A percentile compares a stretch with the other conserved stretches of the same genome.
These are phyloP conservation scores for Pempheris klunzingeri DNA, from an alignment of 2,797 vertebrate species.

Conservation along the genomic window DNA sequence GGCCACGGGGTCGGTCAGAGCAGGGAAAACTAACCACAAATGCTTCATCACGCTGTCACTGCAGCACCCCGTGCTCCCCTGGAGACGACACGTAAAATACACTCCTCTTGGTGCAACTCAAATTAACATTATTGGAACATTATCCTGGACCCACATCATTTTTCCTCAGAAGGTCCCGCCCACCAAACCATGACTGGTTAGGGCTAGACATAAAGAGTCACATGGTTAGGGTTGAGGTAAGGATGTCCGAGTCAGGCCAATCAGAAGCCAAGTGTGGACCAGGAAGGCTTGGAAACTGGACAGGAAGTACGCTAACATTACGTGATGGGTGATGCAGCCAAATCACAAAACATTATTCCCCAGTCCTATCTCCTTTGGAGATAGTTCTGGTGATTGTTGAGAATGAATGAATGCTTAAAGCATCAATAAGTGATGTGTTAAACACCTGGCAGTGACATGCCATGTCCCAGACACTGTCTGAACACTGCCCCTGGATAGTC, in stretches of 20 bases:
- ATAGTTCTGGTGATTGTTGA: slow-evolving; percentile 3
- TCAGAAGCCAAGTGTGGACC: no score
- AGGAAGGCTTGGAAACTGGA: no score
- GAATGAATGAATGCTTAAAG: neutral
- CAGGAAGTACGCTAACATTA: no score
- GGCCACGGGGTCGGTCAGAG: slow-evolving; percentile 7
- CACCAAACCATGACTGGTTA: no score
- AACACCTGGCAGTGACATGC: neutral
- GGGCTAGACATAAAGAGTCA: no score
- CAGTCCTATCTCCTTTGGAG: neutral
- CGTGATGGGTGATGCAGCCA: no score
- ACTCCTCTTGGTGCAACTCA: neutral
- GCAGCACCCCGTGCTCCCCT: neutral
- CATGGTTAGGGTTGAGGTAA: no score
- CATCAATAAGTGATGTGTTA: neutral
- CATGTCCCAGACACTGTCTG: neutral
- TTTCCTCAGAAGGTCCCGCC: no score
- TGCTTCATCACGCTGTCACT: slow-evolving; percentile 12
- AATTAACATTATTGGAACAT: neutral
- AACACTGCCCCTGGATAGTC: slow-evolving; percentile 4
- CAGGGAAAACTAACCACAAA: neutral
- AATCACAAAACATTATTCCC: slow-evolving; percentile 12
- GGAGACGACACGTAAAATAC: neutral
- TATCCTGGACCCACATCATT: no score
- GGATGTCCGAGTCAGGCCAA: no score